phyloP scores from a whole-genome alignment of 2,888 invertebrate species.

The Lasioglossum morio region DNA sequence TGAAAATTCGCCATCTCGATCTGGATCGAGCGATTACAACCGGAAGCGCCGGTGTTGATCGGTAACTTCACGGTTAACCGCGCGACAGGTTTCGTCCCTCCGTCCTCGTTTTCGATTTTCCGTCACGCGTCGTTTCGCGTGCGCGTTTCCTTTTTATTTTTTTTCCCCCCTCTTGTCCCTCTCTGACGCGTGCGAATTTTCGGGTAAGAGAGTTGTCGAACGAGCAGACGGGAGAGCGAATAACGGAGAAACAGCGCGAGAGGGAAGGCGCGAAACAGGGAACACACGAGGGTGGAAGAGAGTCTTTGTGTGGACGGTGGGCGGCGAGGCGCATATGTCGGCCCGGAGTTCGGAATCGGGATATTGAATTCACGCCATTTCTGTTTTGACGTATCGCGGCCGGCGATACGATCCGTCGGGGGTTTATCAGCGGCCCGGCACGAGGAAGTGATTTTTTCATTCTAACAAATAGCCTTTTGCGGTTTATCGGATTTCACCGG shows the following conservation, averaged over 20 bases:
- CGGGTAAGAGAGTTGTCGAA: background rate
- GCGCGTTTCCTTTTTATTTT: background rate
- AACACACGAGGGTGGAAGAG: background rate
- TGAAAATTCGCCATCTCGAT: background rate
- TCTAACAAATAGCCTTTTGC: slow-evolving; percentile 83
- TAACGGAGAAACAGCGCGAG: background rate
- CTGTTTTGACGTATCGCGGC: slow-evolving; percentile 81
- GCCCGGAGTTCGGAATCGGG: slow-evolving; percentile 75
- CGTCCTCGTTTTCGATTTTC: background rate
- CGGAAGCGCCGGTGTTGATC: background rate
- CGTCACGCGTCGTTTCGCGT: background rate
- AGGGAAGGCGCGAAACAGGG: background rate
- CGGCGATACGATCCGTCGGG: slow-evolving; percentile 77
- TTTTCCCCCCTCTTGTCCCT: background rate
- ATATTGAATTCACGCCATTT: slow-evolving; percentile 84
- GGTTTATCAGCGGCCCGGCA: slow-evolving; percentile 72
- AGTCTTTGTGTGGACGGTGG: slow-evolving; percentile 57
- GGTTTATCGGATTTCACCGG: slow-evolving; percentile 79
- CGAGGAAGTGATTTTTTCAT: slow-evolving; percentile 82
- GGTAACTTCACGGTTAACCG: slow-evolving; percentile 7
- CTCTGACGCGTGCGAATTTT: slow-evolving; percentile 9
- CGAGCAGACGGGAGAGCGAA: background rate
- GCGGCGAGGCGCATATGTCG: slow-evolving; percentile 64
- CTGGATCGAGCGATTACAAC: background rate
- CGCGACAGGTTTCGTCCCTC: background rate